phyloP scores from a whole-genome alignment of 2,888 invertebrate species.

The Caprella mutica region DNA sequence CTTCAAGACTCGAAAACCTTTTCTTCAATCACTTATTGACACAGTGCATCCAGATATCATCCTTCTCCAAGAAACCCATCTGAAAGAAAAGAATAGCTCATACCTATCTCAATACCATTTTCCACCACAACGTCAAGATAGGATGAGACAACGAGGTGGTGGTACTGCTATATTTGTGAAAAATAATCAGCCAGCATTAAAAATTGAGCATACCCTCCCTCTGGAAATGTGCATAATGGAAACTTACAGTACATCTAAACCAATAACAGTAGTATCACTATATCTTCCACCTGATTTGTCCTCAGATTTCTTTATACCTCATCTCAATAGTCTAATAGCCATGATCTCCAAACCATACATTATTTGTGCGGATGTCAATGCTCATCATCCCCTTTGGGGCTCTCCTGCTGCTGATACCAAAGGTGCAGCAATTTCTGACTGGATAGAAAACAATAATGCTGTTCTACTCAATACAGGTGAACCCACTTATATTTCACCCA shows the following conservation, averaged over 20 bases:
- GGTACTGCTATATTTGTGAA: background rate
- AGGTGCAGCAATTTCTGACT: background rate
- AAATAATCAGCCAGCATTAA: background rate
- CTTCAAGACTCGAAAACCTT: background rate
- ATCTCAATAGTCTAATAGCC: background rate
- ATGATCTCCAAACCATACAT: background rate
- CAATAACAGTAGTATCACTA: background rate
- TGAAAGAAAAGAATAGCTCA: background rate
- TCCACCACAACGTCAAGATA: background rate
- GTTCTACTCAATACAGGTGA: background rate
- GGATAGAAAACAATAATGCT: background rate
- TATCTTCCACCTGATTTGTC: background rate
- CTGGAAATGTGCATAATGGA: background rate
- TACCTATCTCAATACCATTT: background rate
- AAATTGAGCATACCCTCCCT: background rate
- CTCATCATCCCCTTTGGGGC: background rate
- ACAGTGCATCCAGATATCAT: background rate
- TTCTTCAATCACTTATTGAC: background rate
- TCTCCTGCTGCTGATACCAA: background rate
- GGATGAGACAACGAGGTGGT: background rate
- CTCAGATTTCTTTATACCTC: background rate
- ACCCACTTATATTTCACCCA: background rate
- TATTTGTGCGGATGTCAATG: background rate
- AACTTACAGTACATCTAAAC: background rate
- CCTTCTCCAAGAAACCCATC: background rate